Evolutionary conservation across 2,888 invertebrate species (phyloP).

Genomic region (Cosmorhoe ocellata): DNA sequence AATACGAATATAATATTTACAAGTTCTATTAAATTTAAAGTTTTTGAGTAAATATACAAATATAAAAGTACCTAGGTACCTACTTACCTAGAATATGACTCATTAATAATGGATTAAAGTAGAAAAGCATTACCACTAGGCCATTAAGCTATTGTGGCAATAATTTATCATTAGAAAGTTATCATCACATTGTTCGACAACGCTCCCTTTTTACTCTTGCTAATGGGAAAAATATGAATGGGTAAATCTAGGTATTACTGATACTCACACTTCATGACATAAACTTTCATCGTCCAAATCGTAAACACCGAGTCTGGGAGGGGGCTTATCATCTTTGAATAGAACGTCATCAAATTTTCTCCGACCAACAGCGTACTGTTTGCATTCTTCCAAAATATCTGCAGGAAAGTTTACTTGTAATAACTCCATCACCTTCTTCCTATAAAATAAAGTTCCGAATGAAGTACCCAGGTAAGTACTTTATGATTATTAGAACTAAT

Average conservation of each 20-base stretch:
- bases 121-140: no score
- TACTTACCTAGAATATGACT: background rate
- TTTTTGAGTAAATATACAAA: no score
- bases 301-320: slow-evolving; percentile 71
- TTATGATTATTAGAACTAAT: no score
- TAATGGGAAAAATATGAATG: no score
- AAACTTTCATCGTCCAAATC: slow-evolving; percentile 82
- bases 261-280: slow-evolving; percentile 78
- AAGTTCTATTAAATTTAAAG: no score
- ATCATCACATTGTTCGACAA: no score
- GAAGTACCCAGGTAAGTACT: background rate
- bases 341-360: slow-evolving; percentile 73
- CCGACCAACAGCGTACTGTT: slow-evolving; percentile 66
- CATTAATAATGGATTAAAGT: no score
- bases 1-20: no score
- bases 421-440: slow-evolving; percentile 15
- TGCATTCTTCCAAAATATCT: slow-evolving; percentile 45
- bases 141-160: no score
- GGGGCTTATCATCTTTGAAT: slow-evolving; percentile 66
- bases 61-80: background rate
- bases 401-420: slow-evolving; percentile 16
- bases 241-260: no score
- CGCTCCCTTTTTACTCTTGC: no score
- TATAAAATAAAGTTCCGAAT: slow-evolving; percentile 8
- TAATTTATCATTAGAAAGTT: no score